Percentiles rank a stretch among this genome's conserved stretches.
Conservation (phyloP, 2,888 invertebrate genomes). For the Philereme transversata region DNA sequence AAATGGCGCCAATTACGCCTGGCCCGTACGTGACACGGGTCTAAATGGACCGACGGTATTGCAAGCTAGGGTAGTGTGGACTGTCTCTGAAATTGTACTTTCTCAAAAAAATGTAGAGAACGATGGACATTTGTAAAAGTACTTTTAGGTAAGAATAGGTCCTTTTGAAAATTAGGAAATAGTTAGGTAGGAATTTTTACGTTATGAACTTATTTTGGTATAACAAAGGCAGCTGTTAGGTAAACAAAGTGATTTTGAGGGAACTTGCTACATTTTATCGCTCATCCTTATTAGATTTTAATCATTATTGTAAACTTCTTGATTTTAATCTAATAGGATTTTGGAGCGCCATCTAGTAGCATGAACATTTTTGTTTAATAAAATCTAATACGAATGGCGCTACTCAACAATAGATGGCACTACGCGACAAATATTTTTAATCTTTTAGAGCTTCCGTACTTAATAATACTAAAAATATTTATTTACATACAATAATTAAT, state of each 20-base stretch:
- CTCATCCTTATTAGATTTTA: not conserved
- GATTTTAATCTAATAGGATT: conserved; percentile 29
- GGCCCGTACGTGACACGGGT: conserved; percentile 75
- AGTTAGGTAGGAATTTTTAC: too few species aligned
- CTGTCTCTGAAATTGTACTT: conserved; percentile 8
- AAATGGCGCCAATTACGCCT: conserved; percentile 81
- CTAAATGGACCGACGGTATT: conserved; percentile 55
- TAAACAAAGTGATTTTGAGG: too few species aligned
- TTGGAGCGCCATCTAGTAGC: conserved; percentile 41
- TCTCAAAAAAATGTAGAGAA: too few species aligned
- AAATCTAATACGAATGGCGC: conserved; percentile 28
- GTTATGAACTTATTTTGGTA: too few species aligned
- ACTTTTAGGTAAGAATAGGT: too few species aligned
- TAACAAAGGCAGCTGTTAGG: too few species aligned
- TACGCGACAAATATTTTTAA: not conserved
- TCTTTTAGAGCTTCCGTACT: too few species aligned
- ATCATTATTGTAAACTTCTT: too few species aligned
- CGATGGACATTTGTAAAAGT: too few species aligned
- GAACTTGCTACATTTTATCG: conserved; percentile 29
- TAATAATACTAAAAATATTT: too few species aligned
- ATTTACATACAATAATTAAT: too few species aligned
- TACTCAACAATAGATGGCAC: conserved; percentile 50
- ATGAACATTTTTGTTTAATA: not conserved
- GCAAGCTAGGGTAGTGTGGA: conserved; percentile 50
- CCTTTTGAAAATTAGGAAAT: too few species aligned